Evolutionary conservation across 1,140 invertebrate genomes (phyloP), one percentile per base, ranked within the genome.

Genomic region (Drosophila burlai): DNA sequence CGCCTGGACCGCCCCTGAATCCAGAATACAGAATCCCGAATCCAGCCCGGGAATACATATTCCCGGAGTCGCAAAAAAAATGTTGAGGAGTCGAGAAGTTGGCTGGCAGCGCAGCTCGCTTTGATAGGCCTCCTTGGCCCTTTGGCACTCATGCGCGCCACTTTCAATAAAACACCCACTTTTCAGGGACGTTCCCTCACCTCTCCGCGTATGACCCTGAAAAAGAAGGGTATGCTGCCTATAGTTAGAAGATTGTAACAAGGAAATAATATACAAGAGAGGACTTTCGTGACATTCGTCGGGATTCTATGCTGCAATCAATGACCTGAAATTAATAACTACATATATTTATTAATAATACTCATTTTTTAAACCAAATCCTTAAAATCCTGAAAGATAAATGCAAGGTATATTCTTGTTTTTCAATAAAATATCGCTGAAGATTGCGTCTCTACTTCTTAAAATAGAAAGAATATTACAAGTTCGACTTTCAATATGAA

Each of bases 131-230:
- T 77, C 38, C 52, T 59, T 68, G 63, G 59, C 81, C 63, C 78
- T 75, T 78, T 72, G 77, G 77, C 66, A 80, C 79, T 85, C 82
- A 85, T 78, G 83, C 83, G 79, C 83, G 64, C 83, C 79, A 86
- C 83, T 83, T 79, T 85, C 71, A 86, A 86, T 83, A 86, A 83
- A 86, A 86, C 83, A 86, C 83, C 83, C 83, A 86, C 83, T 86
- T 86, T 85, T 81, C 52, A 43, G 60, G 58, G 62, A 58, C 60
- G 61, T 59, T 38, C 36, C 67, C 52, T 73, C 65, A 36, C 43
- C 36, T 29, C 50, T 21, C 7, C 15, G 6, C 16, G 3, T 0
- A 15, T 4, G 15, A 24, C 52, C 34, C 13, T 16, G 8, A 15
- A 38, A 15, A 24, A 18, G 21, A 24, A 16, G 52, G 52, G 52